These are phyloP conservation scores for Fukomys damarensis DNA, from an alignment of 2,113 vertebrate species.

Conservation along the genomic window DNA sequence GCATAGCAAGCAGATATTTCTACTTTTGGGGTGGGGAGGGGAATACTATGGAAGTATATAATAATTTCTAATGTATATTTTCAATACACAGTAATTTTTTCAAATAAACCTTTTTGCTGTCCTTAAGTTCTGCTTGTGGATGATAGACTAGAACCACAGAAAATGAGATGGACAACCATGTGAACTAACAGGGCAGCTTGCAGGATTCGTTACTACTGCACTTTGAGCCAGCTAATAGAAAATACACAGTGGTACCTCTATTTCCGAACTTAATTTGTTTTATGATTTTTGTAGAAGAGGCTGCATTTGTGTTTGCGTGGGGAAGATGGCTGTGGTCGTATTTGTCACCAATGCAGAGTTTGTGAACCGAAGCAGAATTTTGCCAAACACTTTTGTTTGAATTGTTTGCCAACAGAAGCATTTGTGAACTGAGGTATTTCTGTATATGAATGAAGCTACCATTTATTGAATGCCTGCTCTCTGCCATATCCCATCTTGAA, in stretches of 20 bases:
- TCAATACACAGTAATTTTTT: conserved; percentile 87
- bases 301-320: not conserved
- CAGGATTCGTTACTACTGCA: not conserved
- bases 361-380: not conserved
- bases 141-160: not conserved
- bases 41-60: conserved; percentile 65
- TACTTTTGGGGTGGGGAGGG: conserved; percentile 78
- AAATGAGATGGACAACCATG: not conserved
- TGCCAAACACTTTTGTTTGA: not conserved
- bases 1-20: conserved; percentile 73
- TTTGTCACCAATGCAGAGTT: not conserved
- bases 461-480: not conserved
- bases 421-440: not conserved
- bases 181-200: not conserved
- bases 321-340: not conserved
- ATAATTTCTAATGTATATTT: conserved; percentile 88
- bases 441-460: not conserved
- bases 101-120: conserved; percentile 86
- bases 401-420: not conserved
- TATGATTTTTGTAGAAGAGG: not conserved
- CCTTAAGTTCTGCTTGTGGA: conserved; percentile 72
- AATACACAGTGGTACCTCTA: not conserved
- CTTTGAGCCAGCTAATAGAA: not conserved
- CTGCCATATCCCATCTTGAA: not conserved
- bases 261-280: not conserved